These are phyloP conservation scores for Stegana nigrithorax DNA, from an alignment of 2,888 invertebrate species.

Conservation along the genomic window DNA sequence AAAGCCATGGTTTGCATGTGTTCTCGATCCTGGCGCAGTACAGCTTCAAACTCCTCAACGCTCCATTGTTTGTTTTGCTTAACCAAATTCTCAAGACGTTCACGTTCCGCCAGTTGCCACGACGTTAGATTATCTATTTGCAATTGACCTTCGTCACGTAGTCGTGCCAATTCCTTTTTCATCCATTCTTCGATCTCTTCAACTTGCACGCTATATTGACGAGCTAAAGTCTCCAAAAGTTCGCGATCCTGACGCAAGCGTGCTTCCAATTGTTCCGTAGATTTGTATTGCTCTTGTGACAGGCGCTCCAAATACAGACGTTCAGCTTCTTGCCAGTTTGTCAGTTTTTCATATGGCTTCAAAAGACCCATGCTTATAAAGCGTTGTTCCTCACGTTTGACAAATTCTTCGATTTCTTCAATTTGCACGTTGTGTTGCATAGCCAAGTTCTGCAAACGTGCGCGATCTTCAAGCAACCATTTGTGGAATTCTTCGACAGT, in stretches of 20 bases:
- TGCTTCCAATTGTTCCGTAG: conserved; percentile 63
- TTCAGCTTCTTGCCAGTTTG: conserved; percentile 64
- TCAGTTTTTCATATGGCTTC: conserved; percentile 60
- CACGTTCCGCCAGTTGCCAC: conserved; percentile 64
- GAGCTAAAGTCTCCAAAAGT: conserved; percentile 55
- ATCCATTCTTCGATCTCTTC: conserved; percentile 64
- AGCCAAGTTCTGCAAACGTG: conserved; percentile 56
- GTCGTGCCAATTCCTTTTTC: conserved; percentile 60
- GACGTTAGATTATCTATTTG: conserved; percentile 62
- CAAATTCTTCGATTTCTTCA: conserved; percentile 64
- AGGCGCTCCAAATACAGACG: conserved; percentile 63
- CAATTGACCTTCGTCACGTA: conserved; percentile 63
- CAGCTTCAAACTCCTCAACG: conserved; percentile 58
- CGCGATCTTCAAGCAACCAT: conserved; percentile 59
- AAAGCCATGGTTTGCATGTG: conserved; percentile 64
- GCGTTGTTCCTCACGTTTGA: conserved; percentile 59
- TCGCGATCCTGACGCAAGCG: conserved; percentile 62
- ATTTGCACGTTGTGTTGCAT: conserved; percentile 64
- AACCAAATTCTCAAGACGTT: conserved; percentile 52
- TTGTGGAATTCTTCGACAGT: conserved; percentile 65
- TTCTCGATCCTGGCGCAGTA: conserved; percentile 59
- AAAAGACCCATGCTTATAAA: conserved; percentile 62
- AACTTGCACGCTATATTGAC: conserved; percentile 64
- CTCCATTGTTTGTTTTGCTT: conserved; percentile 60
- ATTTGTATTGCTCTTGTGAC: conserved; percentile 60